Evolutionary conservation across 92 coral and sea anemone genomes (phyloP), one percentile per base, ranked within the genome.

Genomic region (Zoanthus sansibaricus): DNA sequence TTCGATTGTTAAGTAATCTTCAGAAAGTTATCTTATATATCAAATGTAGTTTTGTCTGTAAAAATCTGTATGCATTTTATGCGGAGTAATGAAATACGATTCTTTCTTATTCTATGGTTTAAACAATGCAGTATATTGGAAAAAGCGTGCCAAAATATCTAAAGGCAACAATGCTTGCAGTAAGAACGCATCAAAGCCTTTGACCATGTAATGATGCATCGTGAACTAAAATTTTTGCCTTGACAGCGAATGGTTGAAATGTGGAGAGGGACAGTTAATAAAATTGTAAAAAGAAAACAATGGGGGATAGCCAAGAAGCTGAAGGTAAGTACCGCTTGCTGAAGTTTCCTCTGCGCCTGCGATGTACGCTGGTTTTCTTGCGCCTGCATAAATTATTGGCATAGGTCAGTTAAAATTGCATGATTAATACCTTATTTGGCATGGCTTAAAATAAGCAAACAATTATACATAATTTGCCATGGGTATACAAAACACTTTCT

Each of bases 331-430:
- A 78, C 83, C 83, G 83, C 72, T 78, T 61, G 71, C 32, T 59
- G 83, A 58, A 45, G 52, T 37, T 32, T 78, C 71, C 83, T 78
- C 72, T 6, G 83, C 83, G 31, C 18, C 72, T 21, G 83, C 72
- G 55, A 17, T 45, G 45, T 61, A 32, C 72, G 83, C 72, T 59
- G 83, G 33, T 78, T 78, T 78, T 46, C 83, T 78, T 78, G 83
- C 83, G 83, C 83, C 83, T 78, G 83, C 83, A 67, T 52, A 51
- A 51, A 51, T 51, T 78, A 61, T 64, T 33, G 16, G 72, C 71
- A 21, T 56, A 42, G 71, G 32, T 16, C 55, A 15, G 55, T 15
- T 7, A 61, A 42, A 25, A 25, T 0, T 58, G 55, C 32, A 56
- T 18, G 9, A 59, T 11, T 58, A 1, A 55, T 5, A 42, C n/a